Conservation (phyloP, 2,797 vertebrate genomes). For the Microctenopoma stevenorrisi region DNA sequence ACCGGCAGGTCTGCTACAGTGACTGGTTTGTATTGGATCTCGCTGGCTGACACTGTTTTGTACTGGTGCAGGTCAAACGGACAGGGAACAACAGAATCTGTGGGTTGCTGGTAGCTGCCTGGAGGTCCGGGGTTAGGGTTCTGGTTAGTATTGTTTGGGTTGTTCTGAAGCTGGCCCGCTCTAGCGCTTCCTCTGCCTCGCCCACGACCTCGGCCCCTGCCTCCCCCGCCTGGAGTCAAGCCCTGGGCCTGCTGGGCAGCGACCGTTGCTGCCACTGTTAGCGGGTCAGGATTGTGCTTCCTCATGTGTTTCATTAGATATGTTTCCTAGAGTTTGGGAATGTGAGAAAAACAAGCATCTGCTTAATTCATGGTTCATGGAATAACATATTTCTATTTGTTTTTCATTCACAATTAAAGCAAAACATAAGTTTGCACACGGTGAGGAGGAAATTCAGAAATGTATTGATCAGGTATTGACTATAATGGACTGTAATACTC, state of each 20-base stretch:
- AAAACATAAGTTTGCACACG: too few relatives aligned
- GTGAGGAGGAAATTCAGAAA: too few relatives aligned
- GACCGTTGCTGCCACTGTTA: constrained; percentile 85
- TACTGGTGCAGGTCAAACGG: constrained; percentile 98
- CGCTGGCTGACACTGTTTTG: constrained; percentile 88
- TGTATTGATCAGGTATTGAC: neutral
- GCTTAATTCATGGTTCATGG: neutral
- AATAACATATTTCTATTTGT: neutral
- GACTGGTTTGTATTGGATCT: constrained; percentile 87
- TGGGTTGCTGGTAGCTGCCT: constrained; percentile 75
- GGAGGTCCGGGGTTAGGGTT: constrained; percentile 79
- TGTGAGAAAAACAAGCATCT: neutral
- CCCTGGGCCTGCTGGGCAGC: constrained; percentile 88
- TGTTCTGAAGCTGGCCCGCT: constrained; percentile 72
- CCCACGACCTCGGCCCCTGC: constrained; percentile 80
- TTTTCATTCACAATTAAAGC: too few relatives aligned
- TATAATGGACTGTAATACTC: too few relatives aligned
- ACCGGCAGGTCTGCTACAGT: constrained; percentile 84
- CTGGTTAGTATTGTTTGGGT: constrained; percentile 78
- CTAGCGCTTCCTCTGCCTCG: constrained; percentile 78
- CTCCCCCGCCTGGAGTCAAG: constrained; percentile 58
- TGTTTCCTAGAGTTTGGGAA: constrained; percentile 79
- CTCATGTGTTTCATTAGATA: constrained; percentile 99
- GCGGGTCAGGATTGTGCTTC: constrained; percentile 97
- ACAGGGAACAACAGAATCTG: constrained; percentile 80